Base-by-base conservation (phyloP, 2,113 vertebrate genomes). In the Stegastes partitus region DNA sequence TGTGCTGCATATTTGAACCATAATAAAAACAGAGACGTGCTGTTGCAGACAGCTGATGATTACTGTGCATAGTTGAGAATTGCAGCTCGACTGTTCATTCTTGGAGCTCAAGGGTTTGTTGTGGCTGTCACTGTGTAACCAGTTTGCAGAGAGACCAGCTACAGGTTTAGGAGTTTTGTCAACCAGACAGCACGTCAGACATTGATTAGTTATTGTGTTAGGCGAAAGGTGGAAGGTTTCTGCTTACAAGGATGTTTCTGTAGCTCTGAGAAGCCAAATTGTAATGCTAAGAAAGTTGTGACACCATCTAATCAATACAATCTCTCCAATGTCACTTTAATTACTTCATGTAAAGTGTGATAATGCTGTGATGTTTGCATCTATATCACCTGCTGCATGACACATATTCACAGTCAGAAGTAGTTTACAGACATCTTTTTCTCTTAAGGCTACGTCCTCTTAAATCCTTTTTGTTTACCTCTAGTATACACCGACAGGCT, bases 161-260 rank as follows among this genome's bases (percentile, higher is more conserved):
- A 21, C 49, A 72, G 4, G 22, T 72, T 72, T 65, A 37, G 25
- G 39, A 10, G 3, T 16, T 39, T 68, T 39, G 62, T 68, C 54
- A 77, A 81, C 57, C 65, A 4, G 45, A 71, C 64, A 37, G 64
- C 82, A 83, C 88, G 90, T 73, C 70, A 63, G 49, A 34, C 26
- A 50, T 76, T 53, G 42, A 44, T 74, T 18, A 39, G 19, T 78
- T 47, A 82, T 56, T 83, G n/a, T 59, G 16, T 76, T 73, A 45
- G 45, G 1, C 47, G n/a, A n/a, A 58, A 66, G 34, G 37, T 37
- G 14, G 37, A 12, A 12, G 22, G 18, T 62, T 55, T 58, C 10
- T 51, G 9, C 14, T 55, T 11, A 50, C n/a, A 21, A 21, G 12
- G 28, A 45, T 10, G 11, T 22, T 10, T 49, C 21, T 50, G 5